Conservation (phyloP, 2,113 vertebrate species). For the Callipepla californica region DNA sequence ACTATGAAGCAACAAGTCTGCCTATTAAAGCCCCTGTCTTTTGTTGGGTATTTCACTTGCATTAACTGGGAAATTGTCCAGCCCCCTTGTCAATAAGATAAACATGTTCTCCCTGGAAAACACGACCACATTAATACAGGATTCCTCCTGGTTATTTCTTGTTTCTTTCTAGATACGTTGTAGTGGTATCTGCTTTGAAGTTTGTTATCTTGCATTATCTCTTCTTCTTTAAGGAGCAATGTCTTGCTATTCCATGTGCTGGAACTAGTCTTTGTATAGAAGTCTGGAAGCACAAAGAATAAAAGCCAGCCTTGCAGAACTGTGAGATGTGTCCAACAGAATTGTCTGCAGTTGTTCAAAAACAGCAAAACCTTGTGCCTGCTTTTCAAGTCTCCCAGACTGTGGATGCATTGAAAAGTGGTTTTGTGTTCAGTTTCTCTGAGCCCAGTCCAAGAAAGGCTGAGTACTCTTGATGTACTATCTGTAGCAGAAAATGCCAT, state of each 20-base stretch:
- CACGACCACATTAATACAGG: constrained; percentile 7
- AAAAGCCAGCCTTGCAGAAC: constrained; percentile 36
- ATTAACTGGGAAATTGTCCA: neutral
- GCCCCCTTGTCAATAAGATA: neutral
- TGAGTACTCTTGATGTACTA: neutral
- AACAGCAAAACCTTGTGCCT: neutral
- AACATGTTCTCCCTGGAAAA: constrained; percentile 27
- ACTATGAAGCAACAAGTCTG: neutral
- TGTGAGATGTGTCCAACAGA: neutral
- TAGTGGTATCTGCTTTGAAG: constrained; percentile 64
- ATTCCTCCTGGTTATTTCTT: constrained; percentile 53
- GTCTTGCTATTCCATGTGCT: constrained; percentile 42
- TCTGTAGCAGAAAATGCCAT: neutral
- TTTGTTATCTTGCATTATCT: constrained; percentile 50
- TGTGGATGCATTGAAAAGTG: neutral
- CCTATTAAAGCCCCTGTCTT: constrained; percentile 6
- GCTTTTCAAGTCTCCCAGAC: neutral
- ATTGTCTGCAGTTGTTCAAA: neutral
- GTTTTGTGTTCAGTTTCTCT: neutral
- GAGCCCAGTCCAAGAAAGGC: rapidly evolving
- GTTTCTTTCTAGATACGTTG: constrained; percentile 50
- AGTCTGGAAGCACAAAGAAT: constrained; percentile 42
- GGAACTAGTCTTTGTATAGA: constrained; percentile 24
- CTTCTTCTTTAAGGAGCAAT: constrained; percentile 67
- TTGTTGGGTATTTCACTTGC: neutral